Base-by-base conservation (phyloP, 2,113 vertebrate genomes). In the Oxyruncus cristatus region DNA sequence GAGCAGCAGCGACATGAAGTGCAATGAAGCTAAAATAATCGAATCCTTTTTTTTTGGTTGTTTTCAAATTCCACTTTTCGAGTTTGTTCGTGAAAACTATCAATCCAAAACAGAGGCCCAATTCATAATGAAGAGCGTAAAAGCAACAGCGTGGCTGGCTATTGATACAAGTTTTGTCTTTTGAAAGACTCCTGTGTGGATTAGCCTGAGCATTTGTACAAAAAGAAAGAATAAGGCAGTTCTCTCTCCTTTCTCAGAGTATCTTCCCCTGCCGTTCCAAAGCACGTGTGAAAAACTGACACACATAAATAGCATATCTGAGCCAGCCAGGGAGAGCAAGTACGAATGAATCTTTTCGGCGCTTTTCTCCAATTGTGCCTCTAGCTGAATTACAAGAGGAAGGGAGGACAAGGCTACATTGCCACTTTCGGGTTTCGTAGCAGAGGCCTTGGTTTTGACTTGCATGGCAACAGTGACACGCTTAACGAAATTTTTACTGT, bases 1-100 rank as follows among this genome's bases (percentile, higher is more conserved):
- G 26, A 96, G 66, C 17, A 68, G 74, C 58, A 89, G n/a, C 26
- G 93, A 66, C 49, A 89, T 37, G 59, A 80, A 88, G 71, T 11
- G 55, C n/a, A 90, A 90, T 74, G 72, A 92, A 94, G 88, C 59
- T 86, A 88, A 88, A 94, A 88, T 77, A 92, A 95, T 67, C n/a
- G 3, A 88, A 82, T 84, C 33, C 8, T 8, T 39, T 68, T 20
- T 53, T 90, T 90, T 7, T 44, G 14, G 8, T 75, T 66, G n/a
- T 35, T 92, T 96, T 74, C 62, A 84, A 92, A 94, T 83, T 70
- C 46, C 39, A 67, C 42, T 78, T 88, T 62, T 55, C 0, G 2
- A 80, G 42, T 65, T 80, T 88, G 50, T 53, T 91, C 19, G 5
- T 37, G 39, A 88, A 74, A 33, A 85, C 16, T 46, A 95, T 73